phyloP scores from a whole-genome alignment of 2,113 vertebrate species.

The Egretta garzetta region DNA sequence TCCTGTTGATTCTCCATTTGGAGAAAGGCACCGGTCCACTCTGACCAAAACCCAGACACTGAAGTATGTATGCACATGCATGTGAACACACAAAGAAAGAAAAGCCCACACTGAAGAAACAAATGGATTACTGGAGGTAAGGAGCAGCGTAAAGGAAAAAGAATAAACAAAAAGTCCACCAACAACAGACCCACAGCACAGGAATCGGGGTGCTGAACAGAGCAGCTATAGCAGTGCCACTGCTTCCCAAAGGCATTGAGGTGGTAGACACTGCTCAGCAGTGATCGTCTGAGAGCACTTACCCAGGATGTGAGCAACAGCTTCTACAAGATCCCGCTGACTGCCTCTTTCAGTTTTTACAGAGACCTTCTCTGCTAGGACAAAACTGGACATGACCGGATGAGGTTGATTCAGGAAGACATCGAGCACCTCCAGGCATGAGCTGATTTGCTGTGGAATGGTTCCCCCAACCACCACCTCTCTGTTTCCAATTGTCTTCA shows the following conservation, averaged over 20 bases:
- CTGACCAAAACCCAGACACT: not conserved
- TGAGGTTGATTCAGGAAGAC: constrained; percentile 85
- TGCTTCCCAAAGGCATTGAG: not conserved
- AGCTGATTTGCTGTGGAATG: constrained; percentile 87
- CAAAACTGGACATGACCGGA: constrained; percentile 92
- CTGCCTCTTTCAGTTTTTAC: constrained; percentile 52
- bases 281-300: not conserved
- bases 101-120: not conserved
- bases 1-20: not conserved
- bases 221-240: not conserved
- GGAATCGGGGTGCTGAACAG: not conserved
- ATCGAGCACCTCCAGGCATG: constrained; percentile 93
- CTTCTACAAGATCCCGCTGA: constrained; percentile 83
- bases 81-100: not conserved
- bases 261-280: not conserved
- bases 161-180: not conserved
- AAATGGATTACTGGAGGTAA: not conserved
- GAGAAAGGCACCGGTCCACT: not conserved
- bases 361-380: constrained; percentile 85
- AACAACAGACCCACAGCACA: not conserved
- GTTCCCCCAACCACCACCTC: constrained; percentile 88
- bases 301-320: constrained; percentile 93
- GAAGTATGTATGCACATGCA: rapidly evolving
- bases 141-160: not conserved
- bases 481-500: constrained; percentile 85